Evolutionary conservation across 2,888 invertebrate species (phyloP), one percentile per base, ranked within the genome.

Genomic region (Rhorus exstirpatorius): DNA sequence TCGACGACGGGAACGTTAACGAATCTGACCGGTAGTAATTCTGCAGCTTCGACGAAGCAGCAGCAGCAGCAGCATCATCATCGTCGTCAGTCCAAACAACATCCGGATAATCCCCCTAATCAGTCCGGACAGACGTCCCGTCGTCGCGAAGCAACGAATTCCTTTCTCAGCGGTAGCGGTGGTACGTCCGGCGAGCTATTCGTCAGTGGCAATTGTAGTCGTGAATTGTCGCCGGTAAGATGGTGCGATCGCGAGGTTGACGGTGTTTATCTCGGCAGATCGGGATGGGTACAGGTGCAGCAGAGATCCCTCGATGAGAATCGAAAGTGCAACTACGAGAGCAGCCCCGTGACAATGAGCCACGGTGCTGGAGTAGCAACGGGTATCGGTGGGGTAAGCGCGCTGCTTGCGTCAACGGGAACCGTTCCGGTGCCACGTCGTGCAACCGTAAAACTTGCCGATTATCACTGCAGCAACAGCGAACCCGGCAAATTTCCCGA

Each of bases 201-300:
- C 85, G 88, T 93, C 63, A 92, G 92, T 74, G 93, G 93, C 21
- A 91, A 90, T 65, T 94, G 93, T 86, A 93, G 93, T 83, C 90
- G 94, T 3, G 95, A 95, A 86, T 88, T 95, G 55, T 95, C 95
- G 0, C 95, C 95, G 2, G 94, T 95, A 8, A 91, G 94, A 80
- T 94, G 95, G 95, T 94, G 94, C 89, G 94, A 95, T 85, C 91
- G 94, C 6, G 94, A 95, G 89, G 95, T 94, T 4, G 94, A 95
- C 84, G 95, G 95, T 0, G 95, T 95, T 2, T 95, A 94, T 86
- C 88, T 95, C 17, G 94, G 94, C 0, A 91, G 94, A 78, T 94
- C 94, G 0, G 94, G 94, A 6, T 94, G 94, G 94, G 94, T 94
- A 1, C 93, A 94, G 88, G 94, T 95, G 0, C 94, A 94, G 81